Conservation (phyloP, 2,888 invertebrate species). For the Drosophila neotestacea region DNA sequence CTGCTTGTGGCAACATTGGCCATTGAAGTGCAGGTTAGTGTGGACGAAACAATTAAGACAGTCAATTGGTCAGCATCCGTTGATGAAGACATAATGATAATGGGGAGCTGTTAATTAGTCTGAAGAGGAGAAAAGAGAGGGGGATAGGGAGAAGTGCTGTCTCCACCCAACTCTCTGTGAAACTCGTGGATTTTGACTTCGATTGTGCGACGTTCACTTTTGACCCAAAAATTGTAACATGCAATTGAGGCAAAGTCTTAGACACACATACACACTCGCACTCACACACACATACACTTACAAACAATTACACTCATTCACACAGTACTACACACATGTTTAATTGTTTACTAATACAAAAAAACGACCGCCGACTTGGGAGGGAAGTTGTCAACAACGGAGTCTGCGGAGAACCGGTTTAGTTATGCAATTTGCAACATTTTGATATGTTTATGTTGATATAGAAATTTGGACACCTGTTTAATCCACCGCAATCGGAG, state of each 20-base stretch:
- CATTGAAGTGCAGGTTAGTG: constrained; percentile 77
- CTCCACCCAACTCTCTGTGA: constrained; percentile 32
- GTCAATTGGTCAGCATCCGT: constrained; percentile 8
- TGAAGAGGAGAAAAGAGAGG: neutral
- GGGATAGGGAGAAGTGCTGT: constrained; percentile 18
- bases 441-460: constrained; percentile 44
- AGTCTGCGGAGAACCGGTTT: constrained; percentile 60
- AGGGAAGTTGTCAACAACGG: constrained; percentile 8
- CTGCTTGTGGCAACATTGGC: constrained; percentile 52
- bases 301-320: constrained; percentile 11
- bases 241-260: constrained; percentile 60
- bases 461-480: constrained; percentile 83
- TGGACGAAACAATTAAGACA: constrained; percentile 21
- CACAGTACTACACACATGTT: constrained; percentile 39
- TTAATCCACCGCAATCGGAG: constrained; percentile 76
- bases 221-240: constrained; percentile 84
- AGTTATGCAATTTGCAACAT: constrained; percentile 63
- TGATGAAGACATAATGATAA: constrained; percentile 18
- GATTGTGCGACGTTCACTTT: constrained; percentile 82
- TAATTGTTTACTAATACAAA: constrained; percentile 68
- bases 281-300: constrained; percentile 15
- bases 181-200: constrained; percentile 27
- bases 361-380: constrained; percentile 31
- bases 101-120: constrained; percentile 32
- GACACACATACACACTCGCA: constrained; percentile 6